Evolutionary conservation across 2,113 vertebrate species (phyloP).

Genomic region (Amphilophus citrinellus): DNA sequence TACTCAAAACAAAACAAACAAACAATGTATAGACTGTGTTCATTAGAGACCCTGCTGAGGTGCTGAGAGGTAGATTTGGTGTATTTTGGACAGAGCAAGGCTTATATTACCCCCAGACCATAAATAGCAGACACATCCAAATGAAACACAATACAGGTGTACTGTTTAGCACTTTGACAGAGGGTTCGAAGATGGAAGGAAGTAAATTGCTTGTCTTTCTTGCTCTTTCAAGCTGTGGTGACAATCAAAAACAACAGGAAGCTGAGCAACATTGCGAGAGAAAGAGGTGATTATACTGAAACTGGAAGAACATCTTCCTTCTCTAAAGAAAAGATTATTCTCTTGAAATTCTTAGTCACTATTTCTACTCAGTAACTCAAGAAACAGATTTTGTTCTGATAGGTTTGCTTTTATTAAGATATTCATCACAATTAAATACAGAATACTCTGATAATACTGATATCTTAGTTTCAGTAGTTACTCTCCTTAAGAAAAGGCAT

Average conservation of each 20-base stretch:
- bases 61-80: not conserved
- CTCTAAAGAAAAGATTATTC: not conserved
- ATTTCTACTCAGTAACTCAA: not conserved
- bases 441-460: not conserved
- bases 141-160: not conserved
- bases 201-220: not conserved
- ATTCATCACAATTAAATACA: not conserved
- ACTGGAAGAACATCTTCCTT: not conserved
- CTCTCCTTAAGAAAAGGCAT: not conserved
- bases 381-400: not conserved
- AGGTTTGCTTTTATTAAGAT: not conserved
- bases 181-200: not conserved
- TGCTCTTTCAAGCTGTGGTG: not conserved
- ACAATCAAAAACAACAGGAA: slow-evolving; percentile 20
- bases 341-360: not conserved
- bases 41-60: not conserved
- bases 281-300: not conserved
- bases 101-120: not conserved
- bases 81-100: not conserved
- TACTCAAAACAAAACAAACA: not conserved
- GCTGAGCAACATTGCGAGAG: not conserved
- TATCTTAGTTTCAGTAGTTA: not conserved
- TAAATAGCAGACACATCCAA: not conserved
- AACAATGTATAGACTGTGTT: not conserved
- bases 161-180: not conserved